These are phyloP conservation scores for Watsonalla cultraria DNA, from an alignment of 2,888 invertebrate species.

Conservation along the genomic window DNA sequence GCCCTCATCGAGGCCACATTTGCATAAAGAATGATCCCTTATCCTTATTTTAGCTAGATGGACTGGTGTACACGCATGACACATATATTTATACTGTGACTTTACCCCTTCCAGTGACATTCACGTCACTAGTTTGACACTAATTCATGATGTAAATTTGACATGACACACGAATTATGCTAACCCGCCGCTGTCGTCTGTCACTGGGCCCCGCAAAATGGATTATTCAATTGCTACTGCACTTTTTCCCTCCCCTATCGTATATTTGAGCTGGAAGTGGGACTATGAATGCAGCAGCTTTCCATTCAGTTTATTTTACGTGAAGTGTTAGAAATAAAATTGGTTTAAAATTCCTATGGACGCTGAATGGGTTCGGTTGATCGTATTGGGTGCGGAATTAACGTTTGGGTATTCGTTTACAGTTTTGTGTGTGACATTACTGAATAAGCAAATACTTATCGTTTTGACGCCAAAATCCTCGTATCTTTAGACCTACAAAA, in stretches of 20 bases:
- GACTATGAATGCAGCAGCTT: slow-evolving; percentile 32
- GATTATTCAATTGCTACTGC: slow-evolving; percentile 59
- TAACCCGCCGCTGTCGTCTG: slow-evolving; percentile 3
- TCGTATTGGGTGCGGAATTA: slow-evolving; percentile 9
- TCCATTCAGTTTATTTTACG: slow-evolving; percentile 22
- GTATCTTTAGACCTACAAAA: too few relatives aligned
- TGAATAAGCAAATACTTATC: too few relatives aligned
- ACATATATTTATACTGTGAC: too few relatives aligned
- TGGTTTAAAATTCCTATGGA: slow-evolving; percentile 18
- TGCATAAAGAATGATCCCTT: too few relatives aligned
- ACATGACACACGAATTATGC: background rate
- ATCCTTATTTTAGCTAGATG: too few relatives aligned
- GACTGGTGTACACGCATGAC: too few relatives aligned
- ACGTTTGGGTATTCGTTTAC: background rate
- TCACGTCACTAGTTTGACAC: too few relatives aligned
- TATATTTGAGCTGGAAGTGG: slow-evolving; percentile 28
- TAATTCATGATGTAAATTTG: background rate
- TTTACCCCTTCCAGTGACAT: too few relatives aligned
- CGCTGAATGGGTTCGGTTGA: slow-evolving; percentile 17
- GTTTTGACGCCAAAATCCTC: too few relatives aligned
- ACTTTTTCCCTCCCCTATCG: slow-evolving; percentile 38
- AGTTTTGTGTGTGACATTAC: background rate
- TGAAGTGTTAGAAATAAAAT: slow-evolving; percentile 36
- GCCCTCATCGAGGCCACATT: too few relatives aligned
- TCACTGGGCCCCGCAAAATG: slow-evolving; percentile 34